phyloP scores from a whole-genome alignment of 1,140 invertebrate genomes.

The Psix sp. region DNA sequence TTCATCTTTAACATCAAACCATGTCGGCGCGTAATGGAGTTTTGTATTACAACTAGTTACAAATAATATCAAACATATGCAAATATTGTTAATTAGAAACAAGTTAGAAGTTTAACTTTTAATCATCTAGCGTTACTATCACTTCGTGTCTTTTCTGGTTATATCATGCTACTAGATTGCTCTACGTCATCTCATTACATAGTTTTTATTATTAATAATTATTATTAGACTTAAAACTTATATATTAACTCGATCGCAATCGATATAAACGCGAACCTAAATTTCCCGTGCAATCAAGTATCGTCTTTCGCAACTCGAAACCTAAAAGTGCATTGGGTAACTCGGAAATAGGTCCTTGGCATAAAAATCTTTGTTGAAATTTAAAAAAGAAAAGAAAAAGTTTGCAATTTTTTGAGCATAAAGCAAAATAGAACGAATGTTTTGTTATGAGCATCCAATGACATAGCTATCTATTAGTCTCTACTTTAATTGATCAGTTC shows the following conservation, averaged over 20 bases:
- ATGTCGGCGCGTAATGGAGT: conserved; percentile 71
- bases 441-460: conserved; percentile 62
- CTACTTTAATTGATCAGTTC: conserved; percentile 56
- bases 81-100: conserved; percentile 75
- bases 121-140: conserved; percentile 74
- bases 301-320: no score
- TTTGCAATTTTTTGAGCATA: no score
- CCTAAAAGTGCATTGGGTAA: no score
- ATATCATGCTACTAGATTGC: conserved; percentile 66
- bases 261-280: no score
- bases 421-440: background rate
- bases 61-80: conserved; percentile 76
- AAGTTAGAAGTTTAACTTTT: conserved; percentile 63
- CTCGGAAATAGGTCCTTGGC: no score
- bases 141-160: conserved; percentile 57
- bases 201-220: no score
- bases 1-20: conserved; percentile 45
- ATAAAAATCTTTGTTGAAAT: no score
- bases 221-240: no score
- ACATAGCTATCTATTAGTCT: conserved; percentile 54
- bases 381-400: no score
- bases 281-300: no score
- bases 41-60: conserved; percentile 76
- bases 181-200: conserved; percentile 57
- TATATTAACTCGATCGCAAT: no score